A percentile compares a stretch with the other conserved stretches of the same genome.
Conservation (phyloP, 2,797 vertebrate genomes). For the Diplodus sargus region DNA sequence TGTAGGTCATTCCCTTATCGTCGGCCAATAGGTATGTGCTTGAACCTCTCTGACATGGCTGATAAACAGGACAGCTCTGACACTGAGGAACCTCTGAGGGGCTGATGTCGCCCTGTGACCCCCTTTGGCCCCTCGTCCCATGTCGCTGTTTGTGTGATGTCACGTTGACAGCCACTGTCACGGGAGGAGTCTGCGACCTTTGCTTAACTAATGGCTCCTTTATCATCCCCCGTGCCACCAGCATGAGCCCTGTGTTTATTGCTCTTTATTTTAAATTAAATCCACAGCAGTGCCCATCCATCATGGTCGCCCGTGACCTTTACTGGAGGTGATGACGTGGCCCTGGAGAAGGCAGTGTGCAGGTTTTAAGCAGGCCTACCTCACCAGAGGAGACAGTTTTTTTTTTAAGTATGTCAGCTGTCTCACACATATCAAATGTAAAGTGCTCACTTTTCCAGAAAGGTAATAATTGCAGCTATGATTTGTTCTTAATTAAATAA, state of each 20-base stretch:
- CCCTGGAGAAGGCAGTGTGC: conserved; percentile 55
- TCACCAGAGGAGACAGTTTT: conserved; percentile 36
- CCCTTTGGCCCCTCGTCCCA: conserved; percentile 73
- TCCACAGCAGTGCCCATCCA: conserved; percentile 81
- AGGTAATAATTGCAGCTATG: not conserved
- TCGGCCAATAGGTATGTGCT: conserved; percentile 75
- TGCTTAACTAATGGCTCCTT: conserved; percentile 87
- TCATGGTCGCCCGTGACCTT: conserved; percentile 84
- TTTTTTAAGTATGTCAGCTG: conserved; percentile 19
- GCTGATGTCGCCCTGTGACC: conserved; percentile 73
- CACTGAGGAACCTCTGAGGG: conserved; percentile 49
- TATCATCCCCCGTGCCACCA: conserved; percentile 77
- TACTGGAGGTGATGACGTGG: conserved; percentile 84
- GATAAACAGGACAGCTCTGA: conserved; percentile 82
- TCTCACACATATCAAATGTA: conserved; percentile 4
- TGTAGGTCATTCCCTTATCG: conserved; percentile 32
- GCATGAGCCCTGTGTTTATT: conserved; percentile 80
- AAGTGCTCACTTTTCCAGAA: conserved; percentile 18
- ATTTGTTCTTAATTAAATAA: conserved; percentile 8
- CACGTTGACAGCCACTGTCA: conserved; percentile 78
- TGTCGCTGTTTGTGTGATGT: conserved; percentile 69
- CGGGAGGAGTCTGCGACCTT: conserved; percentile 88
- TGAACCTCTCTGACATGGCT: conserved; percentile 80
- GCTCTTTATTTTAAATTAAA: conserved; percentile 88
- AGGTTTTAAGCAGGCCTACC: conserved; percentile 51